A percentile compares a stretch with the other conserved stretches of the same genome.
Evolutionary conservation across 2,888 invertebrate genomes (phyloP).

Genomic region (Ectemnius cavifrons): DNA sequence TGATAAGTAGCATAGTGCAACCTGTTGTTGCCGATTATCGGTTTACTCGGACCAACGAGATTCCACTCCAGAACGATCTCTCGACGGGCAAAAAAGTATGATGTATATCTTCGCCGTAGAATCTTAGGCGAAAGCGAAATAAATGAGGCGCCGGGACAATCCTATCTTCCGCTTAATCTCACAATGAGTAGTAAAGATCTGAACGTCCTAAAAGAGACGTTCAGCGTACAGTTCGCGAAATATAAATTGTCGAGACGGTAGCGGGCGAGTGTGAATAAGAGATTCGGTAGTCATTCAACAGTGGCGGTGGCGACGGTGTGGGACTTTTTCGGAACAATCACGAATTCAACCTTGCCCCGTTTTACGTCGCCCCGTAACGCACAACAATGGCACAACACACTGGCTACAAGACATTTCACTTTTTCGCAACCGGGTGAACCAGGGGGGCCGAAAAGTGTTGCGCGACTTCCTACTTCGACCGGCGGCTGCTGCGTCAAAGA

Average conservation of each 20-base stretch:
- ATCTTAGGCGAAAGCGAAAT: too few species aligned
- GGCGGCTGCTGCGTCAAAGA: constrained; percentile 10
- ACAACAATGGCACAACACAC: constrained; percentile 64
- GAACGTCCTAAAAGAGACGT: not conserved
- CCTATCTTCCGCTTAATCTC: constrained; percentile 13
- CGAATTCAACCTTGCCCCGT: constrained; percentile 68
- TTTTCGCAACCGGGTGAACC: constrained; percentile 71
- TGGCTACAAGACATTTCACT: constrained; percentile 70
- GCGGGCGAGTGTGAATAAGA: not conserved
- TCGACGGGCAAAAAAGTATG: too few species aligned
- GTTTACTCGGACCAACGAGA: not conserved
- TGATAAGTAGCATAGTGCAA: constrained; percentile 3
- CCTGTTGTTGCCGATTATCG: not conserved
- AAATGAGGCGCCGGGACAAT: not conserved
- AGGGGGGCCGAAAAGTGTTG: constrained; percentile 70
- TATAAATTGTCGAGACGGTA: not conserved
- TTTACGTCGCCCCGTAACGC: constrained; percentile 58
- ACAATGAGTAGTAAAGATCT: constrained; percentile 19
- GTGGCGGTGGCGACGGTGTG: constrained; percentile 13
- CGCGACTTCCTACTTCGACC: constrained; percentile 68
- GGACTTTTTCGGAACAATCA: constrained; percentile 50
- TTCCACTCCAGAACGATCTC: too few species aligned
- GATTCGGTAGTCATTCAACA: constrained; percentile 21
- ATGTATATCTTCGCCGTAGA: too few species aligned
- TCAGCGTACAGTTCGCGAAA: constrained; percentile 14